Evolutionary conservation across 2,797 vertebrate species (phyloP), one percentile per base, ranked within the genome.

Genomic region (Oryzias sinensis): DNA sequence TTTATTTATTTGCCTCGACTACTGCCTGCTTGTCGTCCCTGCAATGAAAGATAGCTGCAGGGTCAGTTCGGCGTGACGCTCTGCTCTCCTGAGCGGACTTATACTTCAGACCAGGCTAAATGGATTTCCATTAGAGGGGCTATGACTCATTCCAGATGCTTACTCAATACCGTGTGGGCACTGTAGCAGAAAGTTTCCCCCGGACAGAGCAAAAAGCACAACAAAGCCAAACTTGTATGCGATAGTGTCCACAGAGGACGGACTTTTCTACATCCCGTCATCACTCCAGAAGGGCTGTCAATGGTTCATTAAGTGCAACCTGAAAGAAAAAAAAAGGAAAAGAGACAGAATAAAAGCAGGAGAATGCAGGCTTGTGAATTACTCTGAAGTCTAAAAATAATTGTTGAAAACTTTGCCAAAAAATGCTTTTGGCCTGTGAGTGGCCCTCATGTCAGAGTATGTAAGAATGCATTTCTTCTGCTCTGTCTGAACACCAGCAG

Each of bases 81-180:
- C 76, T 78, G 86, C 83, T 74, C 78, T 77, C 81, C 55, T 69
- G 87, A 69, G 40, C 87, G 79, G 81, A 80, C 81, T 81, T 82
- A 72, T 70, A 71, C 81, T 79, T 83, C 70, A 77, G 81, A 70
- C 66, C 72, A 29, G 41, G 75, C 80, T 86, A 81, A 87, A 90
- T 89, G 82, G 89, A 89, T 89, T 90, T 90, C 87, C 87, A 87
- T 89, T 90, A 83, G 82, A 65, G 70, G 72, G 72, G 70, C 81
- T 79, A 86, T 89, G 83, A 86, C 85, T 90, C 87, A 90, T 87
- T 82, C 80, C 71, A 83, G 86, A 89, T 83, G 84, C 83, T 83
- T 84, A 83, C 81, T 90, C 88, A 83, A 87, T 91, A 86, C 71
- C 53, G 70, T 85, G 82, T 61, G 82, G 56, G 69, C 82, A 79